Evolutionary conservation across 92 coral and sea anemone genomes (phyloP), one percentile per base, ranked within the genome.

Genomic region (Porites cylindrica): DNA sequence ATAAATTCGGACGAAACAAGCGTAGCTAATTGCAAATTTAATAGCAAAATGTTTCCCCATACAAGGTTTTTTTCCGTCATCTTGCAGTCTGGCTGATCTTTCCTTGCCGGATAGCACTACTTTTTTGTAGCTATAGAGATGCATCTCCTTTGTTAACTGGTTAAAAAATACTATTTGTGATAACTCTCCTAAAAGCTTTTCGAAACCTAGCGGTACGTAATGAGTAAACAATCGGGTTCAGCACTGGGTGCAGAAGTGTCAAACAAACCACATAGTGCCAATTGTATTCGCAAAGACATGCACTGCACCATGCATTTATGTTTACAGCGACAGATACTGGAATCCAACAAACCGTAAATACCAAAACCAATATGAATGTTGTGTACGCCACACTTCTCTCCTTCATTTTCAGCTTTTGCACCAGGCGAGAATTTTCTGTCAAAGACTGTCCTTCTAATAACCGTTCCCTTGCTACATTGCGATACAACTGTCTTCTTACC

Each of bases 161-260:
- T 7, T 50, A 18, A 8, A 63, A 2, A 63, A 63, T 63, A 53
- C 21, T 2, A 1, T 77, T 21, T 8, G 29, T 2, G 32, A 29
- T 29, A 18, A 61, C 16, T 62, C n/a, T 61, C 24, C 21, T 5
- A 64, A 65, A 47, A 1, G 84, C 84, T 5, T 32, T 43, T 50
- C 84, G 72, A 80, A 80, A 80, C 47, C 66, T 80, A 8, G 21
- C 75, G 6, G 75, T 50, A 26, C 84, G 61, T 10, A 80, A 51
- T 11, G 74, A 11, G 13, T 80, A 80, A 11, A 51, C 75, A 47
- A 80, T 67, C 11, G 84, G 84, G 51, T 80, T 80, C 21, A 16
- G n/a, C 72, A 80, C 14, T 7, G 84, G 75, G 66, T 80, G 72
- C 50, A 65, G 62, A 19, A 80, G 3, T 12, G 13, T 8, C 59